A percentile compares a stretch with the other conserved stretches of the same genome.
These are phyloP conservation scores for Takifugu flavidus DNA, from an alignment of 2,113 vertebrate species.

Conservation along the genomic window DNA sequence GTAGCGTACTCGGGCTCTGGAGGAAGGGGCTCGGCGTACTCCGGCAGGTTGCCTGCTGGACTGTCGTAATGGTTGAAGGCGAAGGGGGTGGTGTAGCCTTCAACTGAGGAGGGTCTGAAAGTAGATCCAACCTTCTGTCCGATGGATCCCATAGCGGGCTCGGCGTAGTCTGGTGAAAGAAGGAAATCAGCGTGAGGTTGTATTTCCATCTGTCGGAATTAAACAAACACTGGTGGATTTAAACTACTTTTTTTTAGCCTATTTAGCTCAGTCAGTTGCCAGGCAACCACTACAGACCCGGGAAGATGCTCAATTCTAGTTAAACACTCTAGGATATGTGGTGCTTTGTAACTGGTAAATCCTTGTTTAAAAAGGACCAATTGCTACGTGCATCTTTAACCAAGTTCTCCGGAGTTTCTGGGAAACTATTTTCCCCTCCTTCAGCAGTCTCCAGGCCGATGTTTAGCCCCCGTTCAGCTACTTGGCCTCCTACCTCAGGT, in stretches of 20 bases:
- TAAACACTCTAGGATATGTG: not conserved
- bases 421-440: constrained; percentile 8
- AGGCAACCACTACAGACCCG: not conserved
- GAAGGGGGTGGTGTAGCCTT: constrained; percentile 80
- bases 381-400: too few relatives aligned
- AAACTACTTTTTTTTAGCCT: too few relatives aligned
- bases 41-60: constrained; percentile 74
- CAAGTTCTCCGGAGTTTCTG: constrained; percentile 1
- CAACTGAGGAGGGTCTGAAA: constrained; percentile 73
- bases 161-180: constrained; percentile 76
- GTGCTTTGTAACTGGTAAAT: not conserved
- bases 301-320: not conserved
- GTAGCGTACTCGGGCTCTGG: constrained; percentile 84
- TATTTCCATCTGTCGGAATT: too few relatives aligned
- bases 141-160: constrained; percentile 68
- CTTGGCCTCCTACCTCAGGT: constrained; percentile 21
- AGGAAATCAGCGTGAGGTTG: not conserved
- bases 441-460: constrained; percentile 13
- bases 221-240: too few relatives aligned
- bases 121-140: constrained; percentile 76
- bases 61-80: constrained; percentile 76
- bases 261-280: not conserved
- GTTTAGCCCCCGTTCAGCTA: constrained; percentile 12
- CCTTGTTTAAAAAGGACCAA: not conserved
- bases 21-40: constrained; percentile 79